Percentiles rank a stretch among this genome's conserved stretches.
These are phyloP conservation scores for Lepidurus couesii DNA, from an alignment of 1,140 invertebrate species.

Conservation along the genomic window DNA sequence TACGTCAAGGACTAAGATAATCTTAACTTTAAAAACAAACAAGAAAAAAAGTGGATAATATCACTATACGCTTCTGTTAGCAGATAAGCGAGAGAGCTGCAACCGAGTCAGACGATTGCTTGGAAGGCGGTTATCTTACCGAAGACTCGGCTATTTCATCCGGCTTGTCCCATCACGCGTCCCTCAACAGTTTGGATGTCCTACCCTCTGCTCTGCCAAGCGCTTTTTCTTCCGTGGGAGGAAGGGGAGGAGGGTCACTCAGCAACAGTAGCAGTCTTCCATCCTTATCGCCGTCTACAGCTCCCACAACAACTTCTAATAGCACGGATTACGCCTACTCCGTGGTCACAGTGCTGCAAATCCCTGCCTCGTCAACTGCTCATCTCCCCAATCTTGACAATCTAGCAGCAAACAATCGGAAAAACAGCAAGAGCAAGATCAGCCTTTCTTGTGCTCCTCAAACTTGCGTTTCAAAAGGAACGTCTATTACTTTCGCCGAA, in stretches of 20 bases:
- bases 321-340: slow-evolving; percentile 20
- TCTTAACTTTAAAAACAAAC: too few species aligned
- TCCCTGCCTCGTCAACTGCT: neutral
- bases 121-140: slow-evolving; percentile 29
- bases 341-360: slow-evolving; percentile 1
- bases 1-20: too few species aligned
- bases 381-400: neutral
- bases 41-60: too few species aligned
- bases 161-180: slow-evolving; percentile 31
- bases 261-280: slow-evolving; percentile 3
- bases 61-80: neutral
- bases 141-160: slow-evolving; percentile 34
- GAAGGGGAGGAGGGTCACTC: neutral
- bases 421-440: neutral
- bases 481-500: neutral
- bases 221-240: slow-evolving; percentile 3
- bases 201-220: neutral
- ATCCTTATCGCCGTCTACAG: neutral
- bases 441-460: neutral
- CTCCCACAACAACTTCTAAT: slow-evolving; percentile 4
- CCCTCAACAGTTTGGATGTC: slow-evolving; percentile 28
- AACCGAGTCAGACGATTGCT: neutral
- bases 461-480: neutral
- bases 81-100: neutral
- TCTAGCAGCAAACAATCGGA: neutral